Evolutionary conservation across 2,888 invertebrate species (phyloP), one percentile per base, ranked within the genome.

Genomic region (Thereva nobilitata): DNA sequence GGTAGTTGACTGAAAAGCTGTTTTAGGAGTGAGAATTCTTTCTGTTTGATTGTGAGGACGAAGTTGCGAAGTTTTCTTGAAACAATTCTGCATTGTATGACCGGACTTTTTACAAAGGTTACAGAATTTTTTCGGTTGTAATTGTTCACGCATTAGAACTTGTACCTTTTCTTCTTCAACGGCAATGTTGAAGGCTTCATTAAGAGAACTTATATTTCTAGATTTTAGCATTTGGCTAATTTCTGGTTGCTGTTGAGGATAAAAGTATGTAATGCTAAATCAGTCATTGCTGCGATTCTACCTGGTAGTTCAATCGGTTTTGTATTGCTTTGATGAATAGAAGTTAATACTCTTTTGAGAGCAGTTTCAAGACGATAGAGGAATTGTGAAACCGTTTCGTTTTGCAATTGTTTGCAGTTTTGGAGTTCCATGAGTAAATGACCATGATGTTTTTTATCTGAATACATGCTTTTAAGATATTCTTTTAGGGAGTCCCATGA

Each of bases 401-500:
- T n/a, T 45, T 4, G 8, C 10, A 45, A 10, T n/a, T 45, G 45
- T 45, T 45, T 45, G 10, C 45, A 45, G n/a, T 10, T 45, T 6
- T n/a, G n/a, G 4, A 45, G n/a, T 45, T 45, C 45, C 45, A 45
- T 45, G 8, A 45, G n/a, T 9, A 45, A 9, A 9, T 45, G 45
- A 9, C n/a, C 45, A n/a, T 45, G 45, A n/a, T 45, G 45, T 9
- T 45, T 45, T n/a, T 45, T 45, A 9, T 45, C 45, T 5, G 45
- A 4, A 5, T 45, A 45, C 45, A 45, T 4, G 9, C 4, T 4
- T n/a, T 45, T 45, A 4, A 45, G n/a, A 45, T 45, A 45, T 6
- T 45, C 45, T 45, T 45, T 45, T 9, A 45, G 45, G 10, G 45
- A n/a, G n/a, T n/a, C n/a, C n/a, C n/a, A n/a, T n/a, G n/a, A n/a